Base-by-base conservation (phyloP, 2,113 vertebrate genomes). In the Gnathonemus longibarbis region DNA sequence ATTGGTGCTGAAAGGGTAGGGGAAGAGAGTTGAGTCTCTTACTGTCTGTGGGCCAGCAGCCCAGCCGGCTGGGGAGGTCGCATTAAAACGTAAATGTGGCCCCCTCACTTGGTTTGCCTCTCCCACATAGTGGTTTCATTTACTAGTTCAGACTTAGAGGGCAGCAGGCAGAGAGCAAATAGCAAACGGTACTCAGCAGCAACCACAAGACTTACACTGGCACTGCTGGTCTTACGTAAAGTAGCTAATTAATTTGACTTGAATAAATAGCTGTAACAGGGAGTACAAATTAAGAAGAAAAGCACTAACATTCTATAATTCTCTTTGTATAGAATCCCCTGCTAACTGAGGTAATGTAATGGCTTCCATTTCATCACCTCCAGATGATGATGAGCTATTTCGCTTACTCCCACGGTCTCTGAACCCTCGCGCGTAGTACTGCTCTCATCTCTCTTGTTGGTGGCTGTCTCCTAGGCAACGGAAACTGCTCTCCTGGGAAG, bases 401-500 rank as follows among this genome's bases (percentile, higher is more conserved):
- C 1, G 9, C 19, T 17, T 31, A 31, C 19, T 53, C 48, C n/a
- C 46, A 27, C n/a, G 10, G 48, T 31, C 48, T 56, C n/a, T 52
- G 86, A 31, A 58, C 8, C 39, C 3, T 2, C 0, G 13, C 7
- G 3, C 6, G 21, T 10, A 56, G 3, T 53, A 13, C 2, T 83
- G 66, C n/a, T 89, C 31, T 89, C 88, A 91, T 83, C 70, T 1
- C 89, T 90, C 89, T 91, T 94, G 91, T 94, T 93, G 94, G 90
- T 94, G 35, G 92, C 91, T 92, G 93, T 96, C 93, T 95, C 94
- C 91, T 96, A 99, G 98, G 98, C 98, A 98, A 99, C 95, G 97
- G 98, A 95, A 96, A 98, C 94, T 96, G 97, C 96, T 98, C 97
- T 93, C 97, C 98, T 85, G 96, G 97, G 94, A 97, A 97, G 94